A percentile compares a stretch with the other conserved stretches of the same genome.
Conservation (phyloP, 2,888 invertebrate genomes). For the Griposia aprilina region DNA sequence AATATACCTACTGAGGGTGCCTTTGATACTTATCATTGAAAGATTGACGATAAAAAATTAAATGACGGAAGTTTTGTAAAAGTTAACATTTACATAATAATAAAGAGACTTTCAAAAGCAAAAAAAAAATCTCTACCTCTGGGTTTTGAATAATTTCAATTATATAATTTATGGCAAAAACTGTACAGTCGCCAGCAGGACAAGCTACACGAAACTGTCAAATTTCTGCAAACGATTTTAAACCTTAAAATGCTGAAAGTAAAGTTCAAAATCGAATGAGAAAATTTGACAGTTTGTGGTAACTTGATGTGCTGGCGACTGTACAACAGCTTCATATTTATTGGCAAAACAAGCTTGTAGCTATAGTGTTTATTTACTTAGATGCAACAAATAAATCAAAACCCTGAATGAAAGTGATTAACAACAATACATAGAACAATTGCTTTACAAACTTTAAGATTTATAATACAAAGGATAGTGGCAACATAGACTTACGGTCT, state of each 20-base stretch:
- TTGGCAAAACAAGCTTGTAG: neutral
- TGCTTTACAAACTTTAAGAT: neutral
- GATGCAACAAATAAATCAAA: neutral
- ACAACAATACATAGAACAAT: conserved; percentile 19
- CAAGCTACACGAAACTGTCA: no score
- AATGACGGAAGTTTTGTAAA: neutral
- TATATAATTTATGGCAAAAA: neutral
- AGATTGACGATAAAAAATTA: neutral
- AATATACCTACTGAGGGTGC: neutral
- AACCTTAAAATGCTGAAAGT: no score
- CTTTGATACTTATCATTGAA: neutral
- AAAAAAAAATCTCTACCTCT: neutral
- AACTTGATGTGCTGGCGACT: no score
- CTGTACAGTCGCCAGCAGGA: no score
- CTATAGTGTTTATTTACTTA: neutral
- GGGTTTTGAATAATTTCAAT: neutral
- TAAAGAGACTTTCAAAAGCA: neutral
- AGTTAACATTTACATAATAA: neutral
- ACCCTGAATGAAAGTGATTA: neutral
- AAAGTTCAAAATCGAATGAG: no score
- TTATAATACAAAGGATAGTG: conserved; percentile 25
- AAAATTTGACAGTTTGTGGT: no score
- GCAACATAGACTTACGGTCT: conserved; percentile 37
- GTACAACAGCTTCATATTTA: neutral
- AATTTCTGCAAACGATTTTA: no score